Conservation (phyloP, 2,113 vertebrate genomes). For the Lutjanus erythropterus region DNA sequence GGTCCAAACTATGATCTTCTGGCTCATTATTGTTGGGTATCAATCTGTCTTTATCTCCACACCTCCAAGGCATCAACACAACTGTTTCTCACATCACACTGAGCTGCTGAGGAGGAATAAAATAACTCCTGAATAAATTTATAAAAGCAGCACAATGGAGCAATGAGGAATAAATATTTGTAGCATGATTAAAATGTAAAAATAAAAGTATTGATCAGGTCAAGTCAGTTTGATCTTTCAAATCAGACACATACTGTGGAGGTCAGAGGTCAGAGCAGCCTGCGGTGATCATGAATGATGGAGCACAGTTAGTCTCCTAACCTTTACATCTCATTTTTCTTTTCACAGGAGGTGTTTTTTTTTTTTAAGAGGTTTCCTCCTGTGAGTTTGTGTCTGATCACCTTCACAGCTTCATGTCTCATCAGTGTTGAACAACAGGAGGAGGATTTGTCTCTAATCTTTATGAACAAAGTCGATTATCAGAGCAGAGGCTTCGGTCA, state of each 20-base stretch:
- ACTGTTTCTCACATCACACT: too few species aligned
- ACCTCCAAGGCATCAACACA: too few species aligned
- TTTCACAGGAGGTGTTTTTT: too few species aligned
- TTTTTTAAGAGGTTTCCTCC: neutral
- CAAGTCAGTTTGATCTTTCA: neutral
- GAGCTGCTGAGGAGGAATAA: neutral
- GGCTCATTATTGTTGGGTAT: too few species aligned
- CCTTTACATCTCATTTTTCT: too few species aligned
- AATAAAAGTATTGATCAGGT: neutral
- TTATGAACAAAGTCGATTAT: slow-evolving; percentile 20
- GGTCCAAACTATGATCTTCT: too few species aligned
- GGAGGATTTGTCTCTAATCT: slow-evolving; percentile 21
- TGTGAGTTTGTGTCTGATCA: neutral
- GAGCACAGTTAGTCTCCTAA: too few species aligned
- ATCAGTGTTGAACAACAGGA: slow-evolving; percentile 13
- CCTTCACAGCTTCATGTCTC: slow-evolving; percentile 42
- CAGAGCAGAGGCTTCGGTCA: neutral
- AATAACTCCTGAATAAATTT: neutral
- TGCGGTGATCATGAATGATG: neutral
- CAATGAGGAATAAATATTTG: neutral
- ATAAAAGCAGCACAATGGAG: neutral
- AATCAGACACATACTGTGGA: neutral
- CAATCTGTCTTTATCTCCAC: too few species aligned
- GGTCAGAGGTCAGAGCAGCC: neutral
- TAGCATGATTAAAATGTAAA: neutral